Evolutionary conservation across 2,113 vertebrate species (phyloP).

Genomic region (Euleptes europaea): DNA sequence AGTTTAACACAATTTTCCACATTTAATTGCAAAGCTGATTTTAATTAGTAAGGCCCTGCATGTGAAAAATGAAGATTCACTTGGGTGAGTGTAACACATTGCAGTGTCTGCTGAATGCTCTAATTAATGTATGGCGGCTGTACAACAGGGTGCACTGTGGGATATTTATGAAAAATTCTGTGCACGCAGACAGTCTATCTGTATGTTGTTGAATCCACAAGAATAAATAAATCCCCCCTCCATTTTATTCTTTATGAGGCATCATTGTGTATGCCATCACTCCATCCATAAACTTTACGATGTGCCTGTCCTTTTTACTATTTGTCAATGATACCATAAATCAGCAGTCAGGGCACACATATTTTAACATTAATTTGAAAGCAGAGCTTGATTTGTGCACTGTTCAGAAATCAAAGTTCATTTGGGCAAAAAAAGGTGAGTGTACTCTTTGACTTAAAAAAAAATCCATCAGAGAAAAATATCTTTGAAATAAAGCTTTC

Average conservation of each 20-base stretch:
- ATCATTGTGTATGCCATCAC: constrained; percentile 60
- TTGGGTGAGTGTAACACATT: constrained; percentile 77
- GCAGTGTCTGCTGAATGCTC: constrained; percentile 76
- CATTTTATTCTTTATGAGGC: constrained; percentile 63
- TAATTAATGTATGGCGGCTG: constrained; percentile 79
- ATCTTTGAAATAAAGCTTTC: neutral
- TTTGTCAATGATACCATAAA: constrained; percentile 60
- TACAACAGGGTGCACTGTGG: constrained; percentile 72
- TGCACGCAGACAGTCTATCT: constrained; percentile 66
- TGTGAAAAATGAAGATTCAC: constrained; percentile 82
- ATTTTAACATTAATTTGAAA: constrained; percentile 61
- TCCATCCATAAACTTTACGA: constrained; percentile 64
- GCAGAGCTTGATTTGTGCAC: constrained; percentile 5
- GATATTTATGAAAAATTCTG: constrained; percentile 73
- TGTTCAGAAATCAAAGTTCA: constrained; percentile 18
- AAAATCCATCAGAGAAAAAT: constrained; percentile 34
- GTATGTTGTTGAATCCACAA: constrained; percentile 58
- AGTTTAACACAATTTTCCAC: constrained; percentile 93
- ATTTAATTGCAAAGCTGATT: constrained; percentile 96
- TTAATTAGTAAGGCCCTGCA: constrained; percentile 83
- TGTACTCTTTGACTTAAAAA: neutral
- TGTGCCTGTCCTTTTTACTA: constrained; percentile 56
- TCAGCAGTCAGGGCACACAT: constrained; percentile 54
- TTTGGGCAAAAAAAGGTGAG: constrained; percentile 9
- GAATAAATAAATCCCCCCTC: constrained; percentile 59